Conservation (phyloP, 2,888 invertebrate species). For the Lissonota sp. region DNA sequence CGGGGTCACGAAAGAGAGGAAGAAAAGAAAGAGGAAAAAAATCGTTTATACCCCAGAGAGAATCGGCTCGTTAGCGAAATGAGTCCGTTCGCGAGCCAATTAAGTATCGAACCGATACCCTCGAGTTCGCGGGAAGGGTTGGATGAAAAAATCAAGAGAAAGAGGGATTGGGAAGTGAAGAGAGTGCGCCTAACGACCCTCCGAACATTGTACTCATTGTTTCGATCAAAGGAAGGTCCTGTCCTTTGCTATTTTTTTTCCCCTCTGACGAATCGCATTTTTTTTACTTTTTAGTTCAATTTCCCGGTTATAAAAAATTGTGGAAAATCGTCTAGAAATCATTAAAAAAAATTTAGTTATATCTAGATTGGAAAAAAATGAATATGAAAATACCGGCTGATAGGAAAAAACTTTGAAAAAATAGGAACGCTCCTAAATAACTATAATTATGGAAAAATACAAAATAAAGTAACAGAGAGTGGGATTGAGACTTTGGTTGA, state of each 20-base stretch:
- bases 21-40: constrained; percentile 51
- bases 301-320: neutral
- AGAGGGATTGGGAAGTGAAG: constrained; percentile 26
- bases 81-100: constrained; percentile 71
- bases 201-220: constrained; percentile 71
- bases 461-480: too few relatives aligned
- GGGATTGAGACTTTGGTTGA: too few relatives aligned
- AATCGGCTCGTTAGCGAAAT: constrained; percentile 71
- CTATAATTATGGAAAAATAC: too few relatives aligned
- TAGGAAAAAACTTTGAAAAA: too few relatives aligned
- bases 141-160: constrained; percentile 48
- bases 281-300: constrained; percentile 27
- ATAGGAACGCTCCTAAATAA: too few relatives aligned
- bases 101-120: constrained; percentile 68
- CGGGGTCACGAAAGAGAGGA: constrained; percentile 26
- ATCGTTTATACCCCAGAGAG: constrained; percentile 65
- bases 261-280: constrained; percentile 29
- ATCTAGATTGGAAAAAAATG: too few relatives aligned
- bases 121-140: constrained; percentile 47
- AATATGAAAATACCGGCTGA: too few relatives aligned
- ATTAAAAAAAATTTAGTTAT: too few relatives aligned
- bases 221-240: constrained; percentile 63
- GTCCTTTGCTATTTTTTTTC: constrained; percentile 43
- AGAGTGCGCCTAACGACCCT: constrained; percentile 67
- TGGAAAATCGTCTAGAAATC: too few relatives aligned